A percentile compares a stretch with the other conserved stretches of the same genome.
Evolutionary conservation across 2,888 invertebrate species (phyloP).

Genomic region (Mamestra brassicae): DNA sequence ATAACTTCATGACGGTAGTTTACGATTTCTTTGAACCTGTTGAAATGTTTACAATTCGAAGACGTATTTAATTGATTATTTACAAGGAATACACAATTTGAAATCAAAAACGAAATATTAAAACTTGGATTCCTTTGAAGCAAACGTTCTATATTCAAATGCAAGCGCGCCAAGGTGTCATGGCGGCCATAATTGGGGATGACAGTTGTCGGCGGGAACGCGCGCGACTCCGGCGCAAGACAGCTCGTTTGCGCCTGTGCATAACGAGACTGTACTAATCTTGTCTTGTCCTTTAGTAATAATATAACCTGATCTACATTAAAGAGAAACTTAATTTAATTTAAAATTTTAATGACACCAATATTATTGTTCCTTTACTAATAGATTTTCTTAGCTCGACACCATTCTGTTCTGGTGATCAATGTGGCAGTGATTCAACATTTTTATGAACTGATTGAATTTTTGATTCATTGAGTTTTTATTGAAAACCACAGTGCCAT

Average conservation of each 20-base stretch:
- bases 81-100: conserved; percentile 65
- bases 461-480: too few relatives aligned
- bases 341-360: conserved; percentile 64
- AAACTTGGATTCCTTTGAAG: conserved; percentile 72
- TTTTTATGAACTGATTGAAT: background rate
- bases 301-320: conserved; percentile 79
- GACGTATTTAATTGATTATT: conserved; percentile 68
- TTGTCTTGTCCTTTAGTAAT: conserved; percentile 80
- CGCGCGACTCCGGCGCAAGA: conserved; percentile 75
- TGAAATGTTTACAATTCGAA: conserved; percentile 64
- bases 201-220: conserved; percentile 84
- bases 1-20: conserved; percentile 51
- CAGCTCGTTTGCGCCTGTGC: conserved; percentile 83
- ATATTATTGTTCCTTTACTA: conserved; percentile 29
- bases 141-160: conserved; percentile 85
- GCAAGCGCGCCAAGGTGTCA: conserved; percentile 87
- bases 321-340: conserved; percentile 79
- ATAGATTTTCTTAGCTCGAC: conserved; percentile 21
- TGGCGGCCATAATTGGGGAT: conserved; percentile 87
- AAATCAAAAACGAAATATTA: conserved; percentile 68
- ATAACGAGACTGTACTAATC: conserved; percentile 84
- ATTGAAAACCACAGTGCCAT: too few relatives aligned
- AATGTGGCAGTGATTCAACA: background rate
- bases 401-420: background rate
- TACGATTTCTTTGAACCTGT: conserved; percentile 57